Percentiles rank a stretch among this genome's conserved stretches.
phyloP scores from a whole-genome alignment of 1,140 invertebrate genomes.

The Camponotus pennsylvanicus region DNA sequence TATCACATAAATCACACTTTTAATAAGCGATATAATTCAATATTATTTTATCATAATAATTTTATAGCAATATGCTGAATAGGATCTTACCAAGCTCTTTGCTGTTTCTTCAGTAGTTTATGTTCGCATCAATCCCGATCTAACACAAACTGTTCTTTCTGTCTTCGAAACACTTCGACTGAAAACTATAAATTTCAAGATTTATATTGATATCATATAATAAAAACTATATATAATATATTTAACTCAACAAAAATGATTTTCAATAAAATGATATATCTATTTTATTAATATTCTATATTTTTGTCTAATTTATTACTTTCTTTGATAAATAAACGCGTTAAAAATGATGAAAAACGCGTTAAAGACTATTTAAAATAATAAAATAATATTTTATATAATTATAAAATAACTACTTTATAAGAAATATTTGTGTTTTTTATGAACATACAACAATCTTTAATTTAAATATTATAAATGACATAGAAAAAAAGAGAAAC shows the following conservation, averaged over 20 bases:
- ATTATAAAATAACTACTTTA: not conserved
- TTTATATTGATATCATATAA: not conserved
- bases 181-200: not conserved
- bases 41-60: constrained; percentile 14
- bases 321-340: not conserved
- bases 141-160: not conserved
- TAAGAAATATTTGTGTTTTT: not conserved
- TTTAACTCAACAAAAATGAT: not conserved
- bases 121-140: constrained; percentile 1
- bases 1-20: not conserved
- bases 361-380: not conserved
- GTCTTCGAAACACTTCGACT: constrained; percentile 3
- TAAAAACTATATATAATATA: not conserved
- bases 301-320: not conserved
- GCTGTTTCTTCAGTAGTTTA: not conserved
- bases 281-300: not conserved
- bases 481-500: not conserved
- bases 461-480: not conserved
- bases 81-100: not conserved
- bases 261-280: not conserved
- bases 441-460: not conserved
- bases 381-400: constrained; percentile 1
- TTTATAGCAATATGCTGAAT: not conserved
- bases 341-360: not conserved
- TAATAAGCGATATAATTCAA: not conserved